A percentile compares a stretch with the other conserved stretches of the same genome.
Evolutionary conservation across 2,888 invertebrate species (phyloP).

Genomic region (Eudasyphora cyanicolor): DNA sequence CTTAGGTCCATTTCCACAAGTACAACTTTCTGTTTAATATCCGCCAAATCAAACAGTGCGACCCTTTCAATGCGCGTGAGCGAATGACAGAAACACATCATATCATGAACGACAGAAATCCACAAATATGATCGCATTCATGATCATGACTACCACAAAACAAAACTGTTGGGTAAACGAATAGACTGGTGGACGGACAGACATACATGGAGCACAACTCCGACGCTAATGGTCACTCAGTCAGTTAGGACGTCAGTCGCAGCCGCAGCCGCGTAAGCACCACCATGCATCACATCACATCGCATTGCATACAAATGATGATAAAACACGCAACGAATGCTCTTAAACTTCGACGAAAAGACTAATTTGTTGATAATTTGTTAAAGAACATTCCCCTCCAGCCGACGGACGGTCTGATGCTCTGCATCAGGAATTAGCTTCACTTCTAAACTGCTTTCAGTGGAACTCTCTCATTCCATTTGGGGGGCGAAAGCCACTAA

Average conservation of each 20-base stretch:
- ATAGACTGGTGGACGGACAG: neutral
- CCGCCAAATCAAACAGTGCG: neutral
- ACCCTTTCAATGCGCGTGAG: neutral
- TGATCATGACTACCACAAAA: slow-evolving; percentile 30
- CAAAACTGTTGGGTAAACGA: slow-evolving; percentile 9
- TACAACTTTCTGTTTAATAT: no score
- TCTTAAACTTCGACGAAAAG: slow-evolving; percentile 70
- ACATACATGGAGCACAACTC: no score
- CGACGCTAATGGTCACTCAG: neutral
- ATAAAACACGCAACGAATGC: slow-evolving; percentile 73
- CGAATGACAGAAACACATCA: neutral
- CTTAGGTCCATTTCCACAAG: no score
- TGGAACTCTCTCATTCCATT: neutral
- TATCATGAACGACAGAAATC: slow-evolving; percentile 16
- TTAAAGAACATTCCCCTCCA: slow-evolving; percentile 66
- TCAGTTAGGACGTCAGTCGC: neutral
- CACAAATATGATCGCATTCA: slow-evolving; percentile 46
- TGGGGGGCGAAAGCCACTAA: no score
- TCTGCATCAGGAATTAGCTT: neutral
- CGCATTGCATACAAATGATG: slow-evolving; percentile 70
- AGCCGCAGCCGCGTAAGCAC: no score
- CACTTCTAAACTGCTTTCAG: slow-evolving; percentile 6
- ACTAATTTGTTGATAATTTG: slow-evolving; percentile 77
- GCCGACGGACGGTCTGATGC: neutral
- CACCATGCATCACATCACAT: no score